Conservation (phyloP, 2,113 vertebrate genomes). For the Collichthys lucidus region DNA sequence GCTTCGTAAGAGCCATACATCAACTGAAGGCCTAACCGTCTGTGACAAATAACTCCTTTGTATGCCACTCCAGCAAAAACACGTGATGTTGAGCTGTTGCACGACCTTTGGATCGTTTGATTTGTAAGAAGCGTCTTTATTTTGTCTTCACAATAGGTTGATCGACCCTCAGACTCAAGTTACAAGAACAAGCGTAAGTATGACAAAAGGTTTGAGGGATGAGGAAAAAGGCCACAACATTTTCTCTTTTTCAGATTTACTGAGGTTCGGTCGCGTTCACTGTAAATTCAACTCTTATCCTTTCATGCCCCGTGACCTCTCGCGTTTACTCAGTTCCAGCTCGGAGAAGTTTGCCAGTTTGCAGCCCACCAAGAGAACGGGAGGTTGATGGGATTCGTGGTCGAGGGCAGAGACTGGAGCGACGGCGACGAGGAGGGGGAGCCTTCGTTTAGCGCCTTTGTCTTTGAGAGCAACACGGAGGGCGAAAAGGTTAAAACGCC, state of each 20-base stretch:
- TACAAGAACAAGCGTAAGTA: conserved; percentile 93
- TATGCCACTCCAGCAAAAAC: neutral
- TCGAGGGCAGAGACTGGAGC: conserved; percentile 84
- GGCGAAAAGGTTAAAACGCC: conserved; percentile 91
- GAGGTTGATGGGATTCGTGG: conserved; percentile 93
- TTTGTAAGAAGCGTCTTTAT: neutral
- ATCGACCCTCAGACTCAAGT: conserved; percentile 99
- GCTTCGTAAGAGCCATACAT: neutral
- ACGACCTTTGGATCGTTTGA: neutral
- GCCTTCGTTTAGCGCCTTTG: conserved; percentile 87
- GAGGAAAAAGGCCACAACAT: neutral
- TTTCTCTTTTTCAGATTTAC: neutral
- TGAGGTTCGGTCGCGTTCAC: neutral
- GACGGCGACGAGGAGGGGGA: conserved; percentile 82
- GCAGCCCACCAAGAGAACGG: conserved; percentile 96
- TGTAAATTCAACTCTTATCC: neutral
- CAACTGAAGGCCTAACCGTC: neutral
- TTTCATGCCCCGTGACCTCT: neutral
- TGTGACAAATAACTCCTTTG: neutral
- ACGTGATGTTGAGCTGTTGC: neutral
- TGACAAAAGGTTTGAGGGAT: neutral
- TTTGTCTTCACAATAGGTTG: conserved; percentile 83
- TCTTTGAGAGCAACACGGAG: conserved; percentile 99
- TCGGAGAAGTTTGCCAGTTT: conserved; percentile 91
- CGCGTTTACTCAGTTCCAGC: conserved; percentile 88